phyloP scores from a whole-genome alignment of 2,888 invertebrate species.

The Maniola hyperantus region DNA sequence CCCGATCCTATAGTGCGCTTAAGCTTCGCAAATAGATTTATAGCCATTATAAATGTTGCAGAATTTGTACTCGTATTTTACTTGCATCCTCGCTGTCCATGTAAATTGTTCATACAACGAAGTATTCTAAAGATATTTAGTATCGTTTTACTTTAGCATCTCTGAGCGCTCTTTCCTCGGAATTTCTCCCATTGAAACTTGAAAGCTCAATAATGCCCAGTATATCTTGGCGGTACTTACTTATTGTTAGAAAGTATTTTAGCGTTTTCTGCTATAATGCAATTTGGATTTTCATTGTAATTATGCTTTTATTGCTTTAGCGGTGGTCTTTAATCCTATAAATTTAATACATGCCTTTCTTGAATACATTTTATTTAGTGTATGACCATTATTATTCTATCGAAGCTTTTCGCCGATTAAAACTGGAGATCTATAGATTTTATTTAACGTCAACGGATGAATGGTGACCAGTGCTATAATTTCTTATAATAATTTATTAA shows the following conservation, averaged over 20 bases:
- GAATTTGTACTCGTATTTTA: conserved; percentile 37
- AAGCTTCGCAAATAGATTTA: conserved; percentile 42
- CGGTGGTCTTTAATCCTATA: not conserved
- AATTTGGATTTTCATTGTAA: conserved; percentile 22
- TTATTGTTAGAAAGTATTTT: conserved; percentile 64
- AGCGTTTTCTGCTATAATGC: conserved; percentile 23
- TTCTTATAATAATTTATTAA: conserved; percentile 7
- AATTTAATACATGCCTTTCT: not conserved
- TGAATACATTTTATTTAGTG: not conserved
- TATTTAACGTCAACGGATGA: not conserved
- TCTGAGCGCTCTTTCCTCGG: conserved; percentile 47
- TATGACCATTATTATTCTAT: not conserved
- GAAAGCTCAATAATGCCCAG: conserved; percentile 49
- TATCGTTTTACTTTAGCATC: conserved; percentile 55
- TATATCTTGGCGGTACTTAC: conserved; percentile 50
- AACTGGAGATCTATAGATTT: not conserved
- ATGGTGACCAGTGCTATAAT: not conserved
- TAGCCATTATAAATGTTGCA: conserved; percentile 36
- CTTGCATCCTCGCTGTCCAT: conserved; percentile 48
- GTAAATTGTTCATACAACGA: conserved; percentile 50
- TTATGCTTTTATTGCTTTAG: conserved; percentile 9
- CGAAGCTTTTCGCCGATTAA: not conserved
- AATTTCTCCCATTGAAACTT: conserved; percentile 50
- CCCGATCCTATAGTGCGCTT: conserved; percentile 24
- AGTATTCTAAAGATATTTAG: conserved; percentile 47